Evolutionary conservation across 2,113 vertebrate genomes (phyloP), one percentile per base, ranked within the genome.

Genomic region (Equus quagga): DNA sequence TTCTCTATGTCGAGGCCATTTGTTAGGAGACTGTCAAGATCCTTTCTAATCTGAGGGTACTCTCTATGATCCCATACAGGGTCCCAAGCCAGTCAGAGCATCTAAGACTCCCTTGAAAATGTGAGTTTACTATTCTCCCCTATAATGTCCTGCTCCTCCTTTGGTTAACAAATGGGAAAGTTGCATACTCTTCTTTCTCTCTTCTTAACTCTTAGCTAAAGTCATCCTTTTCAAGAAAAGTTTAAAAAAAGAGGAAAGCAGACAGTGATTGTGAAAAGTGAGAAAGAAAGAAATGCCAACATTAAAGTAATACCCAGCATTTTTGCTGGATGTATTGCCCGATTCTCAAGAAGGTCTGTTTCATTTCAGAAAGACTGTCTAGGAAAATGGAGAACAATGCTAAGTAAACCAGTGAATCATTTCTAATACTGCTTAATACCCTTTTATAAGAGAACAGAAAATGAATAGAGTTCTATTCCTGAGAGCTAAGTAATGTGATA

Each of bases 341-440:
- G 0, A 86, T 69, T 97, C 86, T 91, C 58, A 90, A 56, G 89
- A 94, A 93, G 28, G 44, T 84, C 89, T 97, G 92, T 94, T 97
- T 96, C 69, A 13, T 96, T 89, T 97, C 89, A 84, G 91, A 95
- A 97, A 94, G 69, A 58, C 92, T 96, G 69, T 92, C 95, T 92
- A 79, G 80, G 87, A 97, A 94, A 94, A 90, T 92, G 79, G 67
- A 95, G 83, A 93, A 92, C 67, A 78, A 89, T 92, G 62, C 70
- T 92, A 95, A 96, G 95, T 83, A 93, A 97, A 80, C 75, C 95
- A 96, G 58, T 76, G 89, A 97, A 93, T 98, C 86, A 79, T 97
- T 97, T 96, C 96, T 97, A 97, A 98, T 94, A 72, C 84, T 92
- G 60, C 90, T 93, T 97, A 97, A 96, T 96, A 96, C 87, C 84